Base-by-base conservation (phyloP, 1,140 invertebrate genomes). In the Neodiprion pinetum region DNA sequence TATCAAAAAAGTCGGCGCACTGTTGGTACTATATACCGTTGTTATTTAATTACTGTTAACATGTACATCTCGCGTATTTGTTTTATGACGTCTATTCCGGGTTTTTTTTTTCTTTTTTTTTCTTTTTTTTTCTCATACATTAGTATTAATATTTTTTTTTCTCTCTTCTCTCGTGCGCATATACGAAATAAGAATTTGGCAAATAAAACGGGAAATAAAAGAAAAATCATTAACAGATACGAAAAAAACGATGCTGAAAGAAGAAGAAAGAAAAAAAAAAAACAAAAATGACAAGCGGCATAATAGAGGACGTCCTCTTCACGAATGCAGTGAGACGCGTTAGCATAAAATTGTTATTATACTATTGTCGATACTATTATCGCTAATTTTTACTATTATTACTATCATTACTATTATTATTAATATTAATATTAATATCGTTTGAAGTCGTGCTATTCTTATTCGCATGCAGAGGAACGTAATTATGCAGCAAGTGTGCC, bases 261-360 rank as follows among this genome's bases (percentile, higher is more conserved):
- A 28, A 68, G n/a, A 68, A 48, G 68, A 70, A 21, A 65, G 73
- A 75, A 65, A 70, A 67, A 49, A 72, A 71, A 61, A 73, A 53
- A 77, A 65, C 72, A 72, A 61, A 79, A 76, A 80, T 74, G 80
- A 79, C 67, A 73, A 78, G 68, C 12, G 68, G 68, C 68, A 40
- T 40, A 40, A 40, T 7, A 23, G 14, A 12, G 21, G 68, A 28
- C 21, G 11, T 23, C 4, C 5, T 69, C 23, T 12, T 23, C 23
- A 21, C 68, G 12, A 14, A 23, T 47, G 47, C 68, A 69, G 21
- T 21, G 14, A 12, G 21, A 69, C 68, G 47, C 68, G 47, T 69
- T 23, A 23, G 68, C 14, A 11, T 21, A 61, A 61, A 61, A 61
- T 61, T 61, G n/a, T 12, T 14, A 61, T 61, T 61, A 61, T 61